Evolutionary conservation across 1,140 invertebrate genomes (phyloP).

Genomic region (Mya arenaria): DNA sequence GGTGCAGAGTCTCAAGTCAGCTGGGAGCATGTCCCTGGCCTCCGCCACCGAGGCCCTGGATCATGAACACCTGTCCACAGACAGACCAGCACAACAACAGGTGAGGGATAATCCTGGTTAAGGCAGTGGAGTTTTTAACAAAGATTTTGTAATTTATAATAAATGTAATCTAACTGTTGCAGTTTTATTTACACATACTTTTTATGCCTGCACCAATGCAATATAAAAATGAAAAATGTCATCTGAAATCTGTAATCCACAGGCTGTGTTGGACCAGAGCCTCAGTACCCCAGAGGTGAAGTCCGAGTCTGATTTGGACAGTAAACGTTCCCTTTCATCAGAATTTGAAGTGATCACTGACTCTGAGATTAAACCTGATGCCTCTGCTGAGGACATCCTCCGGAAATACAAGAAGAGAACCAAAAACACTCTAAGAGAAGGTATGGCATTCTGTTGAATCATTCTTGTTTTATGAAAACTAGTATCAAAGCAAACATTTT

Average conservation of each 20-base stretch:
- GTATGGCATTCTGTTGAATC: conserved; percentile 54
- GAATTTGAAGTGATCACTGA: conserved; percentile 87
- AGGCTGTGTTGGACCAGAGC: no score
- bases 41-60: conserved; percentile 67
- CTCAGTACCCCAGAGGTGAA: conserved; percentile 63
- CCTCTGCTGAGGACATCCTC: conserved; percentile 69
- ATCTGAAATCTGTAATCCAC: no score
- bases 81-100: no score
- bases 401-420: conserved; percentile 70
- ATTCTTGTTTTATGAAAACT: not conserved
- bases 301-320: conserved; percentile 15
- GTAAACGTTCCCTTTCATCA: conserved; percentile 83
- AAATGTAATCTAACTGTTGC: no score
- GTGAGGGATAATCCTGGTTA: no score
- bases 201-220: no score
- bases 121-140: no score
- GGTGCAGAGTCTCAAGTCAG: conserved; percentile 60
- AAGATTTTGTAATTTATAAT: no score
- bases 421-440: conserved; percentile 74
- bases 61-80: no score
- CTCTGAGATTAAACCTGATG: conserved; percentile 79
- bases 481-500: no score
- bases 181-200: conserved; percentile 54
- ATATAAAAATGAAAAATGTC: no score
- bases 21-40: conserved; percentile 59